phyloP scores from a whole-genome alignment of 2,797 vertebrate genomes.

The Vireo griseus region DNA sequence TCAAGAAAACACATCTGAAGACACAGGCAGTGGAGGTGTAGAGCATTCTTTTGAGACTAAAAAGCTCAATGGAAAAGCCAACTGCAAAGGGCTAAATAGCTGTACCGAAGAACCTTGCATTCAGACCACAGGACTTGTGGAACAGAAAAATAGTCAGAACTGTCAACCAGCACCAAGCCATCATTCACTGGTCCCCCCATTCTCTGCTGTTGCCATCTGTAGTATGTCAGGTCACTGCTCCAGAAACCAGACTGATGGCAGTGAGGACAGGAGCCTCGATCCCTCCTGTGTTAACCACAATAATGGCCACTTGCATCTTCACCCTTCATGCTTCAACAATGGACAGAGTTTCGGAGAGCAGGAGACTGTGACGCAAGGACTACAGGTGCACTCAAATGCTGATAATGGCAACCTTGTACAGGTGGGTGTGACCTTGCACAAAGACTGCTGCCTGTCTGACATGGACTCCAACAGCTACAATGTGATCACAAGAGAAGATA shows the following conservation, averaged over 20 bases:
- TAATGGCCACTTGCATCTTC: slow-evolving; percentile 76
- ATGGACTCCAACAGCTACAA: slow-evolving; percentile 80
- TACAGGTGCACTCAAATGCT: slow-evolving; percentile 64
- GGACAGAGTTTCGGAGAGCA: slow-evolving; percentile 80
- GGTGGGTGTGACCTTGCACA: slow-evolving; percentile 67
- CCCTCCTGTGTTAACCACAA: slow-evolving; percentile 75
- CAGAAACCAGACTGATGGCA: slow-evolving; percentile 72
- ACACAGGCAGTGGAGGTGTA: slow-evolving; percentile 40
- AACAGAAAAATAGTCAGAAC: slow-evolving; percentile 64
- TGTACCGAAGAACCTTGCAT: slow-evolving; percentile 71
- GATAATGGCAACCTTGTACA: slow-evolving; percentile 67
- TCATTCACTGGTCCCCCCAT: slow-evolving; percentile 58
- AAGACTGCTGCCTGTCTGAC: slow-evolving; percentile 77
- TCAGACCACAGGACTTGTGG: slow-evolving; percentile 29
- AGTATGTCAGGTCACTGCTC: slow-evolving; percentile 68
- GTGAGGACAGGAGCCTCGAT: slow-evolving; percentile 72
- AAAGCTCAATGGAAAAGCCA: slow-evolving; percentile 79
- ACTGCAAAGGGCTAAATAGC: slow-evolving; percentile 70
- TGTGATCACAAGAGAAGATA: slow-evolving; percentile 68
- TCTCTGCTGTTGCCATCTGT: slow-evolving; percentile 58
- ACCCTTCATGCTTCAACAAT: slow-evolving; percentile 73
- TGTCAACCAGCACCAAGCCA: slow-evolving; percentile 60
- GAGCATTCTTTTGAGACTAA: slow-evolving; percentile 76
- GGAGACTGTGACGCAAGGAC: slow-evolving; percentile 54
- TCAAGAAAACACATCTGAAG: slow-evolving; percentile 69